These are phyloP conservation scores for Pimpla rufipes DNA, from an alignment of 2,888 invertebrate species.

Conservation along the genomic window DNA sequence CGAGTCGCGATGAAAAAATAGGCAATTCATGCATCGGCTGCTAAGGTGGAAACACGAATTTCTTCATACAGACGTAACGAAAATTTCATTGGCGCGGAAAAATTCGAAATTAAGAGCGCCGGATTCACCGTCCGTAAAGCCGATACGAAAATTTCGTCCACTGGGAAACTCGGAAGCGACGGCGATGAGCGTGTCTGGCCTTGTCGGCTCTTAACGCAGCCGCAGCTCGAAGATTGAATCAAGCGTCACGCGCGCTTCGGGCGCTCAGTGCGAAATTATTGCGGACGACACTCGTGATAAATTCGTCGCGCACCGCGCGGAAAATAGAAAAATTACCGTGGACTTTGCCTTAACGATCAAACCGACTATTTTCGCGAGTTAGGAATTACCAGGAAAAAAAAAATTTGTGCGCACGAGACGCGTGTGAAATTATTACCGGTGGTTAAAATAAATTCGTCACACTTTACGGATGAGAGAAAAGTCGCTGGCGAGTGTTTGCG, in stretches of 20 bases:
- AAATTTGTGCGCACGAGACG: too few relatives aligned
- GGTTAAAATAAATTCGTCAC: too few relatives aligned
- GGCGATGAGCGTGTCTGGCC: conserved; percentile 21
- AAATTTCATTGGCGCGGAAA: too few relatives aligned
- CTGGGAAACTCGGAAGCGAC: neutral
- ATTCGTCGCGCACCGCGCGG: neutral
- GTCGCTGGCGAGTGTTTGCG: too few relatives aligned
- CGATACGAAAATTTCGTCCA: neutral
- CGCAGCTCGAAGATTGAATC: conserved; percentile 38
- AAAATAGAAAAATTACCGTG: neutral
- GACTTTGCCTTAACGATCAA: neutral
- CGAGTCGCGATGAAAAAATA: neutral
- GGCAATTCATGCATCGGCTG: neutral
- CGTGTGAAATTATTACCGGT: too few relatives aligned
- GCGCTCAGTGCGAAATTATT: neutral
- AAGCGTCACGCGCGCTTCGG: conserved; percentile 4
- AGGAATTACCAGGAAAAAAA: too few relatives aligned
- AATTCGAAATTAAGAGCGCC: too few relatives aligned
- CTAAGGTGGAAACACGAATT: neutral
- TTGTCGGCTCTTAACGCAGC: conserved; percentile 29
- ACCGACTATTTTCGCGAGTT: too few relatives aligned
- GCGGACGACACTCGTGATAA: neutral
- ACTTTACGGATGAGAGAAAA: too few relatives aligned
- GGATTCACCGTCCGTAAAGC: too few relatives aligned
- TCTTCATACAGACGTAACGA: too few relatives aligned